Base-by-base conservation (phyloP, 2,797 vertebrate genomes). In the Cetoscarus ocellatus region DNA sequence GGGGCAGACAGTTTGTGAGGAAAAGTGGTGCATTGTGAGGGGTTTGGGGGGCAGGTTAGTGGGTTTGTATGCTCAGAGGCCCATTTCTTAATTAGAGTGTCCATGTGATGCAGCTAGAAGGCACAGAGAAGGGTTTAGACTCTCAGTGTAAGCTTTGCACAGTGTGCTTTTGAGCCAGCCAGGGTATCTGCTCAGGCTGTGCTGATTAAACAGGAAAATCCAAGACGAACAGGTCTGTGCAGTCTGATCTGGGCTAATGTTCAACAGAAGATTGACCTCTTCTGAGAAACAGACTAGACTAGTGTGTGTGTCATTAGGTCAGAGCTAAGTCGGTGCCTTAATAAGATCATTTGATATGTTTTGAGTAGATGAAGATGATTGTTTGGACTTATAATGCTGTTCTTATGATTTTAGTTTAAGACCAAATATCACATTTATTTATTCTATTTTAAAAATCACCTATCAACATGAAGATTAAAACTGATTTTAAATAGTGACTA, bases 41-140 rank as follows among this genome's bases (percentile, higher is more conserved):
- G 53, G 65, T 49, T 57, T 3, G 15, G 73, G 70, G 56, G 47
- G 71, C 49, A 65, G 83, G 80, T 79, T 87, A 75, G 45, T 57
- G 68, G 67, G 72, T 82, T 81, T 84, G 77, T 86, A 69, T 1
- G 61, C 77, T 79, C 76, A 82, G 73, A 74, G 86, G 84, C 38
- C 73, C 67, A 67, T 80, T 83, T 84, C 80, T 91, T 88, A 87
- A 92, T 93, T 90, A 89, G 86, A 92, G 78, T 77, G 75, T 84
- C 62, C 43, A 57, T 88, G 86, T 75, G 87, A 92, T 79, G 69
- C 64, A 55, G 85, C 60, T 85, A 68, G 58, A 83, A 78, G 69
- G 63, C 68, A 83, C 67, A 83, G 54, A 77, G 75, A 77, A 65
- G 50, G 59, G 71, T 80, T 87, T 88, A 75, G 67, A 79, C 67